Percentiles rank a stretch among this genome's conserved stretches.
Evolutionary conservation across 2,113 vertebrate species (phyloP).

Genomic region (Pseudorhombus dupliciocellatus): DNA sequence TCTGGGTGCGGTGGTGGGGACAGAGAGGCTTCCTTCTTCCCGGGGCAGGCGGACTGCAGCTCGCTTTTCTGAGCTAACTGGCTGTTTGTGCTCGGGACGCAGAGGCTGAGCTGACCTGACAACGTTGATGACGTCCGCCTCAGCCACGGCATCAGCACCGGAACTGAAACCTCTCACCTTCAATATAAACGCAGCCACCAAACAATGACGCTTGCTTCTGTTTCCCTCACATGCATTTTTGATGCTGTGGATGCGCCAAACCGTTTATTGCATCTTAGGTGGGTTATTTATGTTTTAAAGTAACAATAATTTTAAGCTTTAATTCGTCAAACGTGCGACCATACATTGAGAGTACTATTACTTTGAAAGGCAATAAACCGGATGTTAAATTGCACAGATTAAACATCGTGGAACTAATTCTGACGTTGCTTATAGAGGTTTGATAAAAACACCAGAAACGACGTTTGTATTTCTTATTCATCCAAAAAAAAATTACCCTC

Average conservation of each 20-base stretch:
- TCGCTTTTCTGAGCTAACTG: not conserved
- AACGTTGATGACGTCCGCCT: slow-evolving; percentile 39
- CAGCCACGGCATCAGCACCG: not conserved
- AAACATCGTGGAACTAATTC: slow-evolving; percentile 39
- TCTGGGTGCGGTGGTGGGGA: not conserved
- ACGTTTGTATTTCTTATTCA: not conserved
- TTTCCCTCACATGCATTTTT: not conserved
- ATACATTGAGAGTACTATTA: slow-evolving; percentile 8
- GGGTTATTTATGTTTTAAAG: not conserved
- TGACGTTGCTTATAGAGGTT: slow-evolving; percentile 30
- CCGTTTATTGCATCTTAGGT: accelerated
- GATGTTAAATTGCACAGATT: not conserved
- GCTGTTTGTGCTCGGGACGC: not conserved
- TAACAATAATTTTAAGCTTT: not conserved
- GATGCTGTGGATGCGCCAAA: accelerated
- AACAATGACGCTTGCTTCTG: not conserved
- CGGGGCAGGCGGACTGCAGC: not conserved
- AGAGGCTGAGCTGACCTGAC: slow-evolving; percentile 22
- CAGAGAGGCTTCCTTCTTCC: not conserved
- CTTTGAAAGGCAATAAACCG: slow-evolving; percentile 15
- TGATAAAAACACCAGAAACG: not conserved
- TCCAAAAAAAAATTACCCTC: not conserved
- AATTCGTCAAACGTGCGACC: accelerated
- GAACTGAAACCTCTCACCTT: slow-evolving; percentile 8
- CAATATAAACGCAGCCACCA: not conserved